phyloP scores from a whole-genome alignment of 2,888 invertebrate species.

The Teleogryllus oceanicus region DNA sequence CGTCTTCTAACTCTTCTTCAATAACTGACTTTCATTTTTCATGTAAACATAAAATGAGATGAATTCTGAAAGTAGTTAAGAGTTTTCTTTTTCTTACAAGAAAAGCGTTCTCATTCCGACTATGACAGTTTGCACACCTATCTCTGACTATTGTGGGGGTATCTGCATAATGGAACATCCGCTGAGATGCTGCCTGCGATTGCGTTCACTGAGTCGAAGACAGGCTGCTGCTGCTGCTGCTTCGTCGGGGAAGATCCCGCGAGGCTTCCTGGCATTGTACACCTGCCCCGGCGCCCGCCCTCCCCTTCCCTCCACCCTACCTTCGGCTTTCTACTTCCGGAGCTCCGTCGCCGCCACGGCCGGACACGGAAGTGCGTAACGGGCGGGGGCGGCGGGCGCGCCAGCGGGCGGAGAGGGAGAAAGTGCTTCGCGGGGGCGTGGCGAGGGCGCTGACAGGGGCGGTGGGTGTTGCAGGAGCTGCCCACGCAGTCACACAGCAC shows the following conservation, averaged over 20 bases:
- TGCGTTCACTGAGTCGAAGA: not conserved
- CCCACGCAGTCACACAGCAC: conserved; percentile 58
- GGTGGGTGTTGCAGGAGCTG: conserved; percentile 47
- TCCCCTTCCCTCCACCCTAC: not conserved
- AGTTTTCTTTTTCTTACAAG: too few relatives aligned
- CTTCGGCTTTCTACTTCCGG: not conserved
- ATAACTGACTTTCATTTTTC: too few relatives aligned
- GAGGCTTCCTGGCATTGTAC: not conserved
- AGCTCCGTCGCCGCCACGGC: not conserved
- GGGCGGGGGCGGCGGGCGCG: conserved; percentile 4
- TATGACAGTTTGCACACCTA: too few relatives aligned
- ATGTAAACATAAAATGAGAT: too few relatives aligned
- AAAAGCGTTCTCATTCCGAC: too few relatives aligned
- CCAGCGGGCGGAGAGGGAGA: not conserved
- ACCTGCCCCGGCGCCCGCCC: not conserved
- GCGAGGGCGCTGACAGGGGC: not conserved
- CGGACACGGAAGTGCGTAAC: not conserved
- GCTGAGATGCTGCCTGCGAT: too few relatives aligned
- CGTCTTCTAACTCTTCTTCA: too few relatives aligned
- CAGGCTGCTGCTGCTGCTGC: not conserved
- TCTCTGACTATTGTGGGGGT: too few relatives aligned
- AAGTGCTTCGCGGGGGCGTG: not conserved
- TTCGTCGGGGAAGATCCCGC: not conserved
- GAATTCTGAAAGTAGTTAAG: too few relatives aligned
- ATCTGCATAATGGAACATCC: too few relatives aligned